A percentile compares a stretch with the other conserved stretches of the same genome.
These are phyloP conservation scores for Leptobrachium ailaonicum DNA, from an alignment of 2,113 vertebrate genomes.

Conservation along the genomic window DNA sequence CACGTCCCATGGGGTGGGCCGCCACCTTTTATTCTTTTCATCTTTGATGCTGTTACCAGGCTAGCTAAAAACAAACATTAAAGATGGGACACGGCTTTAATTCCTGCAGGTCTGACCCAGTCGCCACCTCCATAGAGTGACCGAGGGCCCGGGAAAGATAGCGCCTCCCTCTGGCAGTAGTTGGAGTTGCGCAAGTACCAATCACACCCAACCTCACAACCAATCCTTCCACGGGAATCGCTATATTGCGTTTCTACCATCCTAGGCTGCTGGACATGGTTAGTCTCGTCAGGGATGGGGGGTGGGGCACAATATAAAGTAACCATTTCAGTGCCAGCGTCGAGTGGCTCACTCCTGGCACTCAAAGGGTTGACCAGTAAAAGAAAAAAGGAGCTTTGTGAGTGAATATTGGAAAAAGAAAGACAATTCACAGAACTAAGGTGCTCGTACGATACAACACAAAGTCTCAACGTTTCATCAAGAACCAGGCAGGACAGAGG, in stretches of 20 bases:
- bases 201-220: no score
- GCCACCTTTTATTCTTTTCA: conserved; percentile 70
- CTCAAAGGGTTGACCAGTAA: neutral
- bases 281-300: no score
- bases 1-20: conserved; percentile 49
- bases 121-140: no score
- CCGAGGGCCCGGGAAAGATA: no score
- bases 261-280: no score
- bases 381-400: neutral
- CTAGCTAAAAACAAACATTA: conserved; percentile 76
- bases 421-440: neutral
- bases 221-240: no score
- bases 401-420: neutral
- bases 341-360: neutral
- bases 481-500: neutral
- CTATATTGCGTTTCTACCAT: no score
- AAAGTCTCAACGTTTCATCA: neutral
- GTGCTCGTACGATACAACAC: neutral
- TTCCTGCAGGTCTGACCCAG: neutral
- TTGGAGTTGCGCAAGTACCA: no score
- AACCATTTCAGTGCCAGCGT: neutral
- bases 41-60: conserved; percentile 89
- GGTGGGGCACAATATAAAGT: no score
- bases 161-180: no score
- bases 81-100: conserved; percentile 18